Percentiles rank a stretch among this genome's conserved stretches.
These are phyloP conservation scores for Philotrypesis tridentata DNA, from an alignment of 1,140 invertebrate genomes.

Conservation along the genomic window DNA sequence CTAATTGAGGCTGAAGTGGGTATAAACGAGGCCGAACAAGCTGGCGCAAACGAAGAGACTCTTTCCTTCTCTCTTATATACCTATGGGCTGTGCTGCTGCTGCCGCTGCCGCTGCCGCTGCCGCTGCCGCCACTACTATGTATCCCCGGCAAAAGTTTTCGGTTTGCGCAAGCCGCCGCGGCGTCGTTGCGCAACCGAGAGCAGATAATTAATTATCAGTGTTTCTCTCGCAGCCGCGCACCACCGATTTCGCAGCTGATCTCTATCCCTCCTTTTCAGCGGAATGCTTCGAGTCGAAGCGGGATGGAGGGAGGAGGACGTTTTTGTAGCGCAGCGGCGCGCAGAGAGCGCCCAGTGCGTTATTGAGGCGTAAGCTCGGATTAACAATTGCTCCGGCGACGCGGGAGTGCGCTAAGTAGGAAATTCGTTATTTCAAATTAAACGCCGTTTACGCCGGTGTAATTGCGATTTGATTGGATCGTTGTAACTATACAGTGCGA, in stretches of 20 bases:
- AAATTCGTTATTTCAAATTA: conserved; percentile 23
- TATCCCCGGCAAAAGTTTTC: not conserved
- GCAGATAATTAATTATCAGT: conserved; percentile 38
- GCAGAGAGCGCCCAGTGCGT: too few species aligned
- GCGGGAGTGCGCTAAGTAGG: conserved; percentile 29
- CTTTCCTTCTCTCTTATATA: not conserved
- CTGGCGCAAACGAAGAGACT: conserved; percentile 25
- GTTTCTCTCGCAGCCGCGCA: too few species aligned
- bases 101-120: not conserved
- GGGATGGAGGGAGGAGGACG: not conserved
- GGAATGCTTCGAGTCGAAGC: not conserved
- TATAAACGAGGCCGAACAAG: conserved; percentile 40
- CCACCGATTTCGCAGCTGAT: conserved; percentile 24
- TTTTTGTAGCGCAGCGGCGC: not conserved
- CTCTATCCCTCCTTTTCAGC: not conserved
- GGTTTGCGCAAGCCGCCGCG: too few species aligned
- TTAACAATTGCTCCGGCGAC: conserved; percentile 31
- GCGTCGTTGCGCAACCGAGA: not conserved
- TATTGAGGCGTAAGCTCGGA: conserved; percentile 27
- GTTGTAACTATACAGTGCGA: not conserved
- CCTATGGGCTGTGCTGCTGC: not conserved
- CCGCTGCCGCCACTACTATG: not conserved
- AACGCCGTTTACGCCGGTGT: not conserved
- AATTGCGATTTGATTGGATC: conserved; percentile 12
- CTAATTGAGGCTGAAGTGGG: conserved; percentile 47